Evolutionary conservation across 1,140 invertebrate genomes (phyloP), one percentile per base, ranked within the genome.

Genomic region (Euborellia annulipes): DNA sequence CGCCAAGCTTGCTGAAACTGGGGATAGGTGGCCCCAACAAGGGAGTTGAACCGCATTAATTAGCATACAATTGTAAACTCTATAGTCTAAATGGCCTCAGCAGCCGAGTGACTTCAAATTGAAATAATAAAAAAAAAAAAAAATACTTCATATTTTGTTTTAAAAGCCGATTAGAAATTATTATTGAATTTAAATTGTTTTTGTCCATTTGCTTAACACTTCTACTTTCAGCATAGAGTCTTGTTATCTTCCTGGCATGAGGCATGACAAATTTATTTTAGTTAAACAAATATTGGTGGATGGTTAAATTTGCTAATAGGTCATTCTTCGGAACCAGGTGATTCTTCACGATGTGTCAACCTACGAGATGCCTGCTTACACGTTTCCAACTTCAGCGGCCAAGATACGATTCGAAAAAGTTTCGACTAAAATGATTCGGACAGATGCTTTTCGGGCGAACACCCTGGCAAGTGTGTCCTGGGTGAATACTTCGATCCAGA

Each of bases 361-460:
- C 9, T 57, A 66, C 16, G 67, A 71, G 52, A 55, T 82, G 34
- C 72, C 76, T 19, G 58, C 59, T 8, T 64, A 67, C 42, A 68
- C 73, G 0, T 83, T 85, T 50, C 70, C 72, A 22, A 77, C 76
- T 1, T 70, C 68, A 1, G 66, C 73, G 3, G 71, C 72, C 0
- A 69, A 72, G 39, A 66, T 85, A 30, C 61, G 61, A 13, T 68
- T 85, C 58, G 63, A 68, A 23, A 62, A 69, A 43, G 66, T 75
- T 11, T 60, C 62, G 48, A 70, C 78, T 2, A 58, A 62, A 20
- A 61, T 58, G 3, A 71, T 83, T n/a, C 61, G 64, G 2, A 58
- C 64, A 30, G 66, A 73, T 3, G 76, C 79, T 1, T 82, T 85
- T 54, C 70, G 67, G 30, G 72, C 76, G 0, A 71, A 73, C 46